Conservation (phyloP, 2,797 vertebrate species). For the Aselliscus stoliczkanus region DNA sequence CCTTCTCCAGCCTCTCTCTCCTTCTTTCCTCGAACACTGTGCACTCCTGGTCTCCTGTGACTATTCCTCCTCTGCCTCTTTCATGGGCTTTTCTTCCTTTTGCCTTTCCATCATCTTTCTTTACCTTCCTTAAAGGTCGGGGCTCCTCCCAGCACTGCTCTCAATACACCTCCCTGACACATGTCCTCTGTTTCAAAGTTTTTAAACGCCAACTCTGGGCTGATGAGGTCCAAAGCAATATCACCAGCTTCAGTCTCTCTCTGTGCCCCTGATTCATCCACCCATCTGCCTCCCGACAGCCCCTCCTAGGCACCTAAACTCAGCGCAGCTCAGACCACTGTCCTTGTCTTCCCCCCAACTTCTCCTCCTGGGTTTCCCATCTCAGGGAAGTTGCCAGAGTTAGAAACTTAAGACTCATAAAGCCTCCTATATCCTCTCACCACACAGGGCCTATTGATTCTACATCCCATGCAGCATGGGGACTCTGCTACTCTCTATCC, state of each 20-base stretch:
- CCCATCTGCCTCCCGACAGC: background rate
- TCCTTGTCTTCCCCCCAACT: background rate
- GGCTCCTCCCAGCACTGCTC: background rate
- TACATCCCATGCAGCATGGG: background rate
- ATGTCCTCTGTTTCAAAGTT: background rate
- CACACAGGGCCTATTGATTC: background rate
- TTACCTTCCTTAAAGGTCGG: background rate
- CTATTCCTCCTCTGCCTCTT: background rate
- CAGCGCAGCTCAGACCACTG: background rate
- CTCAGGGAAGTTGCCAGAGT: background rate
- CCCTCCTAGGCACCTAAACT: background rate
- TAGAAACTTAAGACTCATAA: background rate
- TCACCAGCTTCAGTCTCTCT: background rate
- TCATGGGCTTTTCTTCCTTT: background rate
- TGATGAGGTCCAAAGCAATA: background rate
- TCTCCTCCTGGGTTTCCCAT: background rate
- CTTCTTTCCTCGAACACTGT: background rate
- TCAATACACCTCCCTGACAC: background rate
- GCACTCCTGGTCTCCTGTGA: background rate
- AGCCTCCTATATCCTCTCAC: background rate
- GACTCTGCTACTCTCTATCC: background rate
- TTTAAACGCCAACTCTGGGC: background rate
- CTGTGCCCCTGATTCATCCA: background rate
- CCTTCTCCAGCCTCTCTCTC: background rate
- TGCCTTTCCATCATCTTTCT: background rate